These are phyloP conservation scores for Bembecia ichneumoniformis DNA, from an alignment of 2,888 invertebrate species.

Conservation along the genomic window DNA sequence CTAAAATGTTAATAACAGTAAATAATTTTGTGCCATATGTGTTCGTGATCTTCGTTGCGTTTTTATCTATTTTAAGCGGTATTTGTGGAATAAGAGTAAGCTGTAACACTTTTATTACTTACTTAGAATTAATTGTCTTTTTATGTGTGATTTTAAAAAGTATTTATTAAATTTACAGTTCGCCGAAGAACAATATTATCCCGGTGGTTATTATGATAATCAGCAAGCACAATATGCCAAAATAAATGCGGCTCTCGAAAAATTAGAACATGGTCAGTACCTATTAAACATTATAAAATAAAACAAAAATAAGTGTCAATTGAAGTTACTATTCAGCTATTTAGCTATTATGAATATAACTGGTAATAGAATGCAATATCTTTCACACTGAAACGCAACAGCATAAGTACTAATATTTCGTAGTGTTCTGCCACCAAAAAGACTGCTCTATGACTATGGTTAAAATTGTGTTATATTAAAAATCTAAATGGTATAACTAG, in stretches of 20 bases:
- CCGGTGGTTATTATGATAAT: constrained; percentile 28
- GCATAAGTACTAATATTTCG: too few relatives aligned
- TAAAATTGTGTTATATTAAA: too few relatives aligned
- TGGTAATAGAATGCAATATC: too few relatives aligned
- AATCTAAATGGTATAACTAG: too few relatives aligned
- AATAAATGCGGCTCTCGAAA: constrained; percentile 36
- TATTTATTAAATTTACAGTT: constrained; percentile 23
- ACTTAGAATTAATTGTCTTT: neutral
- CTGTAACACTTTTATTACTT: constrained; percentile 7
- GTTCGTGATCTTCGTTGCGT: constrained; percentile 12
- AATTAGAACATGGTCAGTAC: constrained; percentile 41
- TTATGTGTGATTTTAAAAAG: neutral
- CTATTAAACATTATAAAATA: neutral
- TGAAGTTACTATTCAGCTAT: too few relatives aligned
- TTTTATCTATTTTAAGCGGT: constrained; percentile 16
- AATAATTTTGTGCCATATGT: constrained; percentile 2
- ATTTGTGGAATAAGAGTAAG: constrained; percentile 35
- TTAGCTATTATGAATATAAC: too few relatives aligned
- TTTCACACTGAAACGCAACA: too few relatives aligned
- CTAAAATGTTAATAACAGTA: neutral
- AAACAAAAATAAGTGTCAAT: too few relatives aligned
- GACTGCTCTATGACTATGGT: too few relatives aligned
- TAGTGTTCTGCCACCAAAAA: too few relatives aligned
- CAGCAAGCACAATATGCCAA: constrained; percentile 21
- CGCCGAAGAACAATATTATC: constrained; percentile 36